Evolutionary conservation across 2,797 vertebrate species (phyloP).

Genomic region (Gymnothorax reevesii): DNA sequence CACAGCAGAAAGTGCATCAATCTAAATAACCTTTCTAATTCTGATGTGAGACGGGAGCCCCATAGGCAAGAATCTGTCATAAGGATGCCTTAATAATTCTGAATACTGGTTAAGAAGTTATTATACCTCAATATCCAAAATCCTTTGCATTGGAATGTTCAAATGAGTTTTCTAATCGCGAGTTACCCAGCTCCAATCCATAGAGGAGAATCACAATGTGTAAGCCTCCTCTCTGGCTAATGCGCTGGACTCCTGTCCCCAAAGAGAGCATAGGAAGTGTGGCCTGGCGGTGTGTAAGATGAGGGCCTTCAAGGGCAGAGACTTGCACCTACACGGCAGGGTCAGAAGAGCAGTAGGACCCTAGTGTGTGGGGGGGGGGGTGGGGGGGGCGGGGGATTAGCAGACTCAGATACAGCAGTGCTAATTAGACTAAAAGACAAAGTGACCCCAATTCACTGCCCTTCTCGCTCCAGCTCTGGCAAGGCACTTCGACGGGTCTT

Average conservation of each 20-base stretch:
- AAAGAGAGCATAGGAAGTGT: neutral
- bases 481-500: neutral
- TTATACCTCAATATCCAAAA: neutral
- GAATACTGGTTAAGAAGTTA: neutral
- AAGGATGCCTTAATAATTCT: neutral
- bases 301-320: neutral
- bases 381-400: neutral
- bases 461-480: neutral
- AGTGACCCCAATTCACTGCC: conserved; percentile 4
- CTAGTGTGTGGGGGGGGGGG: neutral
- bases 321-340: neutral
- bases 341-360: neutral
- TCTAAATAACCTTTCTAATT: conserved; percentile 2
- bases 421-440: conserved; percentile 6
- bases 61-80: neutral
- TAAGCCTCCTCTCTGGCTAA: neutral
- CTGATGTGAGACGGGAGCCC: neutral
- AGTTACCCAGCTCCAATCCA: neutral
- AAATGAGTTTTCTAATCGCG: neutral
- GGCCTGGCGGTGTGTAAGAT: neutral
- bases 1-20: neutral
- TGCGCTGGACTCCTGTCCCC: neutral
- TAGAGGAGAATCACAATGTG: neutral
- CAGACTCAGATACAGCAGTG: neutral
- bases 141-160: neutral